Evolutionary conservation across 2,888 invertebrate species (phyloP).

Genomic region (Xanthia icteritia): DNA sequence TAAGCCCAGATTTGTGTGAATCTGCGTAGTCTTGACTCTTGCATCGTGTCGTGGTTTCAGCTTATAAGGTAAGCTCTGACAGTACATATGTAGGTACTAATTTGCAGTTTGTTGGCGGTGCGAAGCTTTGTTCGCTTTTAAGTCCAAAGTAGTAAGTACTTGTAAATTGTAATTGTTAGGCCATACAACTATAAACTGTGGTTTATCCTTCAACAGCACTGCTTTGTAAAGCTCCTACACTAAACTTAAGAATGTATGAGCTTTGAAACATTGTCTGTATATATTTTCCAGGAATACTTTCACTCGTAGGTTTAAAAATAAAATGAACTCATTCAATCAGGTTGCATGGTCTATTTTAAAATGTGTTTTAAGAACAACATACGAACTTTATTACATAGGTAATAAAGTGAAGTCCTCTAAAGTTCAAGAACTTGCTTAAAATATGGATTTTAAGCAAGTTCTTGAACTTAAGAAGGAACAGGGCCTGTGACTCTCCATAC

Average conservation of each 20-base stretch:
- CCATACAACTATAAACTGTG: slow-evolving; percentile 40
- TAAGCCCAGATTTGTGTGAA: slow-evolving; percentile 52
- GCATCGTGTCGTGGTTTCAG: slow-evolving; percentile 41
- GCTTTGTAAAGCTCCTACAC: slow-evolving; percentile 23
- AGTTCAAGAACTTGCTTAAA: no score
- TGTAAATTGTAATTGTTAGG: slow-evolving; percentile 52
- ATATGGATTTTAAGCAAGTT: no score
- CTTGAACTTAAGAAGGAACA: no score
- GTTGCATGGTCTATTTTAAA: background rate
- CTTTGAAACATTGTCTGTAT: slow-evolving; percentile 43
- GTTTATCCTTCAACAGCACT: slow-evolving; percentile 40
- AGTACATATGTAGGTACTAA: slow-evolving; percentile 57
- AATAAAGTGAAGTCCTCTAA: no score
- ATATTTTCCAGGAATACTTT: slow-evolving; percentile 35
- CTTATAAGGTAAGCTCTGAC: slow-evolving; percentile 56
- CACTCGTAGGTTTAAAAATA: background rate
- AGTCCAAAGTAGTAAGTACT: slow-evolving; percentile 57
- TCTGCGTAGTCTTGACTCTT: slow-evolving; percentile 24
- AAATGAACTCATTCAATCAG: background rate
- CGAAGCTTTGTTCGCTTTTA: slow-evolving; percentile 50
- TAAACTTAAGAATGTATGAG: slow-evolving; percentile 35
- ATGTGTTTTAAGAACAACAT: no score
- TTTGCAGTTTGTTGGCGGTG: slow-evolving; percentile 55
- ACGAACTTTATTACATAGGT: no score
- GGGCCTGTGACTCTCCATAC: no score